phyloP scores from a whole-genome alignment of 2,888 invertebrate species.

The Drosophila emarginata region DNA sequence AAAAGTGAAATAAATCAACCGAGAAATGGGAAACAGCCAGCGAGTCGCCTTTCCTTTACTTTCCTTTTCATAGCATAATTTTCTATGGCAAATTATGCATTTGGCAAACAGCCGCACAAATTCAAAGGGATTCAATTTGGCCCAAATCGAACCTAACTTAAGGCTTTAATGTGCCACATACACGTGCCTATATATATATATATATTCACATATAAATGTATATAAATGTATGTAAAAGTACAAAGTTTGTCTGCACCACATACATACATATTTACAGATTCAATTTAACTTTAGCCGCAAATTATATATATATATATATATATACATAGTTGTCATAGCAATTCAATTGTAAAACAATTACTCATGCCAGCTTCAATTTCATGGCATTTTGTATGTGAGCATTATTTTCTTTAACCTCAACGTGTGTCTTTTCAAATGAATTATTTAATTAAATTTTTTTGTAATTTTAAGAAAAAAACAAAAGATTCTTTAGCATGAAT shows the following conservation, averaged over 20 bases:
- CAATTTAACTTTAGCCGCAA: neutral
- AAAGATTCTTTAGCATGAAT: no score
- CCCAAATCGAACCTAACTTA: conserved; percentile 2
- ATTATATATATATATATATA: neutral
- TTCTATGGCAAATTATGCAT: conserved; percentile 65
- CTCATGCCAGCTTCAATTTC: neutral
- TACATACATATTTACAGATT: neutral
- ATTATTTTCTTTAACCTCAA: neutral
- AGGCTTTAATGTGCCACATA: neutral
- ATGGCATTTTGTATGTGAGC: neutral
- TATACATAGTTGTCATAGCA: neutral
- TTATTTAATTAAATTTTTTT: no score
- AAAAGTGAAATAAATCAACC: conserved; percentile 70
- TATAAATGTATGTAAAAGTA: neutral
- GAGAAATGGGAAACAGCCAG: conserved; percentile 30
- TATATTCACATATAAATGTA: neutral
- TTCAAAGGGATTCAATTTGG: conserved; percentile 7
- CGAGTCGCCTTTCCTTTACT: neutral
- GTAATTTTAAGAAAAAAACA: no score
- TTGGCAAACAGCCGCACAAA: conserved; percentile 39
- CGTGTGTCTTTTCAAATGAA: no score
- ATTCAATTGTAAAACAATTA: neutral
- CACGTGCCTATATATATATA: neutral
- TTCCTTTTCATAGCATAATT: conserved; percentile 39
- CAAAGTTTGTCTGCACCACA: neutral